phyloP scores from a whole-genome alignment of 2,888 invertebrate species.

The Ophion ventricosus region DNA sequence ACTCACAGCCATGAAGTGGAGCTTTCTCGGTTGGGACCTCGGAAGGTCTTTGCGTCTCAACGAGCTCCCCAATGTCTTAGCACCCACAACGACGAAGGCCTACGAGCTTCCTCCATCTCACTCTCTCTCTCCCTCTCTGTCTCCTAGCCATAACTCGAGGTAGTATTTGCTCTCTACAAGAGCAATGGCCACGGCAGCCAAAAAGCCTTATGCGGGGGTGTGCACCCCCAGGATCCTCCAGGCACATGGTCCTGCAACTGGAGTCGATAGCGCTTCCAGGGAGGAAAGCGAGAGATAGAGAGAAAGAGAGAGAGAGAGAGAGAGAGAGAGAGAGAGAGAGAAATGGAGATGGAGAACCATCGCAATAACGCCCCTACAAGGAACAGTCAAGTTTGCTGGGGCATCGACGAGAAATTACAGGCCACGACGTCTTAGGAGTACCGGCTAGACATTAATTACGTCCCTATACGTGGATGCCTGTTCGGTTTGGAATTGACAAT shows the following conservation, averaged over 20 bases:
- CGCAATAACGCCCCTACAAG: constrained; percentile 70
- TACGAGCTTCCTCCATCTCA: not conserved
- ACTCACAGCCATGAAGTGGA: constrained; percentile 72
- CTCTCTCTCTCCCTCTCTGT: not conserved
- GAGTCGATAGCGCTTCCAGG: not conserved
- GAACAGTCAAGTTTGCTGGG: constrained; percentile 72
- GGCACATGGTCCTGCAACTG: not conserved
- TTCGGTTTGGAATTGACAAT: constrained; percentile 73
- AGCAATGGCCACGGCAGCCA: constrained; percentile 7
- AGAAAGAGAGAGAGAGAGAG: not conserved
- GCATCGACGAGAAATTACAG: constrained; percentile 78
- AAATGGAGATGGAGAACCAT: constrained; percentile 49
- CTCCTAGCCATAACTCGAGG: not conserved
- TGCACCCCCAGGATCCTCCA: not conserved
- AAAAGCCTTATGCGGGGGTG: not conserved
- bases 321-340: not conserved
- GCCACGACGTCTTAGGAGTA: constrained; percentile 66
- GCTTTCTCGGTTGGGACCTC: constrained; percentile 41
- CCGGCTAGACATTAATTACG: constrained; percentile 28
- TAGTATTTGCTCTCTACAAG: not conserved
- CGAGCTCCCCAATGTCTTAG: not conserved
- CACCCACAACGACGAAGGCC: not conserved
- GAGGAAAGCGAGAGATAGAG: not conserved
- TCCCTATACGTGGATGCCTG: constrained; percentile 37
- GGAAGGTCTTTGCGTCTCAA: not conserved